phyloP scores from a whole-genome alignment of 2,797 vertebrate species.

The Melanotaenia trifasciata region DNA sequence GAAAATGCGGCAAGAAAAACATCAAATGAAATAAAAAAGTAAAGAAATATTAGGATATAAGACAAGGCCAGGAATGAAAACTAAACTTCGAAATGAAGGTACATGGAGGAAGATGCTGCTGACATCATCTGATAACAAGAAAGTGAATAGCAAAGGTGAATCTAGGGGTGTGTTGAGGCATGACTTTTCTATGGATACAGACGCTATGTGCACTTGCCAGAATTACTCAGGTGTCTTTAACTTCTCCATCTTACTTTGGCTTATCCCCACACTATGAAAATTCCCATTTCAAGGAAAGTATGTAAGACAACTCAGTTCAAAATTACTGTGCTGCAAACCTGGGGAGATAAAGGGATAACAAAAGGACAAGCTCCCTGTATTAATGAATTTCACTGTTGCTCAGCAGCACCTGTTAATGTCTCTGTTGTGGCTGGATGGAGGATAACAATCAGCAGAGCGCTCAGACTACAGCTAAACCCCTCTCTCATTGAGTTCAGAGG shows the following conservation, averaged over 20 bases:
- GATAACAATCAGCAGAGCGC: slow-evolving; percentile 55
- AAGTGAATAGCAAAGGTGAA: slow-evolving; percentile 19
- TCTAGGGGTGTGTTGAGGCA: slow-evolving; percentile 2
- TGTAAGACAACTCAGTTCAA: slow-evolving; percentile 19
- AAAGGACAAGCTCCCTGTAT: slow-evolving; percentile 23
- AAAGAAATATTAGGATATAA: slow-evolving; percentile 12
- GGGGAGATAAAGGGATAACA: slow-evolving; percentile 38
- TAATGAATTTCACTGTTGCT: slow-evolving; percentile 52
- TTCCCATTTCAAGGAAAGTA: slow-evolving; percentile 51
- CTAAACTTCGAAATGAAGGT: slow-evolving; percentile 21
- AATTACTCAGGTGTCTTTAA: neutral
- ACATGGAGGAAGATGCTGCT: slow-evolving; percentile 21
- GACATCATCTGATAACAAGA: slow-evolving; percentile 9
- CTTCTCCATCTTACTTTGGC: slow-evolving; percentile 8
- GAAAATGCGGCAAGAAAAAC: slow-evolving; percentile 15
- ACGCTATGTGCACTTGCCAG: neutral
- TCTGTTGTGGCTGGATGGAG: slow-evolving; percentile 43
- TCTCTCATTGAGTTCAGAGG: slow-evolving; percentile 57
- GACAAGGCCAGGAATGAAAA: neutral
- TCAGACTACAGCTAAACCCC: slow-evolving; percentile 38
- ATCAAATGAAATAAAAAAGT: slow-evolving; percentile 6
- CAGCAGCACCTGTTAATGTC: slow-evolving; percentile 63
- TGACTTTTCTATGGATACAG: neutral
- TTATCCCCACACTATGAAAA: slow-evolving; percentile 3
- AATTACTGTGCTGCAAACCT: slow-evolving; percentile 24